These are phyloP conservation scores for Macaria notata DNA, from an alignment of 2,888 invertebrate genomes.

Conservation along the genomic window DNA sequence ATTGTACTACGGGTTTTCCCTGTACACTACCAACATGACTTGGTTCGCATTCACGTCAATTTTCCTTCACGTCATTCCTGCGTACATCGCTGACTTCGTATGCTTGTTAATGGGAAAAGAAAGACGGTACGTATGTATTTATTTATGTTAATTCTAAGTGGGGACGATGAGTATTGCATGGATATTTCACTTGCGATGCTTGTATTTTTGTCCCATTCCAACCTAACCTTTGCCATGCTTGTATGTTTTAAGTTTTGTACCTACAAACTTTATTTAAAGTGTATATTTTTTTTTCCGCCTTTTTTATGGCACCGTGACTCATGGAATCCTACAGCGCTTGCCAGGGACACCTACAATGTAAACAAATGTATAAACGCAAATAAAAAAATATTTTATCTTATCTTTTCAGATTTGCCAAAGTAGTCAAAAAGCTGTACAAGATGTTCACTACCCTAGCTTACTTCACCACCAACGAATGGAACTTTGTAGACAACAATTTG, in stretches of 20 bases:
- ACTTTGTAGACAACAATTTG: constrained; percentile 18
- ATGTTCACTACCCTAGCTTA: constrained; percentile 2
- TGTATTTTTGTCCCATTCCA: no score
- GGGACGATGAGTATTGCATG: no score
- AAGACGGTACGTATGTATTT: constrained; percentile 9
- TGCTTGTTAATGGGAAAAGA: constrained; percentile 15
- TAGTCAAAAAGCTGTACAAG: constrained; percentile 23
- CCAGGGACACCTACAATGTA: no score
- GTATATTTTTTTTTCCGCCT: neutral
- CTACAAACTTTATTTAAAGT: no score
- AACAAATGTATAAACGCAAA: no score
- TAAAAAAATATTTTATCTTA: no score
- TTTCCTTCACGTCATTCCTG: constrained; percentile 15
- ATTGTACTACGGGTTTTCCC: neutral
- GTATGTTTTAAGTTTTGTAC: no score
- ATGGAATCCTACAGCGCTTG: no score
- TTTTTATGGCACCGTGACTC: no score
- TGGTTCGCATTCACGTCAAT: neutral
- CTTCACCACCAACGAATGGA: constrained; percentile 18
- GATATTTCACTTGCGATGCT: no score
- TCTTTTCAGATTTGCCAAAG: constrained; percentile 23
- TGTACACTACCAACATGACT: neutral
- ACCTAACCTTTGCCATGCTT: no score
- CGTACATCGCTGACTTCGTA: constrained; percentile 13
- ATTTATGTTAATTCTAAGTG: no score